These are phyloP conservation scores for Meloidogyne chitwoodi DNA, from an alignment of 1,140 invertebrate genomes.

Conservation along the genomic window DNA sequence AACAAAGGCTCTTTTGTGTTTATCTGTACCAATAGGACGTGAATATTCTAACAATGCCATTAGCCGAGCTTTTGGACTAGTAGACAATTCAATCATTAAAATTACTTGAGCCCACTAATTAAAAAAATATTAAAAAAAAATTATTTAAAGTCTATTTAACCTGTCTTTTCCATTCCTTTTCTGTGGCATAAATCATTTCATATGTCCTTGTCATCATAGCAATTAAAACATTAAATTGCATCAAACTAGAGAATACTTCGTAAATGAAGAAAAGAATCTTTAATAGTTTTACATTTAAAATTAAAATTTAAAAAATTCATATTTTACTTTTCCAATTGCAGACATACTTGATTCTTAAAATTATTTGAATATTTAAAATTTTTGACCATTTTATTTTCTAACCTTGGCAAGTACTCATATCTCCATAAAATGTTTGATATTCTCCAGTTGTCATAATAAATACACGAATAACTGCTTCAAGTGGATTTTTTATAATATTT, in stretches of 20 bases:
- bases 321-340: slow-evolving; percentile 6
- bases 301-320: background rate
- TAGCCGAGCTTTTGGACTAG: slow-evolving; percentile 77
- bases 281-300: slow-evolving; percentile 42
- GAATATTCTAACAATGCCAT: slow-evolving; percentile 82
- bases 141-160: slow-evolving; percentile 61
- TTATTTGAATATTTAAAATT: background rate
- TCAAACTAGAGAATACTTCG: slow-evolving; percentile 89
- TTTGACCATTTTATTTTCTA: background rate
- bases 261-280: slow-evolving; percentile 86
- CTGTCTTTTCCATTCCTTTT: slow-evolving; percentile 96
- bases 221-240: slow-evolving; percentile 95
- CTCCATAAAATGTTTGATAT: slow-evolving; percentile 85
- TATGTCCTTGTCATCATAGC: slow-evolving; percentile 99
- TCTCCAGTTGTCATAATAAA: slow-evolving; percentile 94
- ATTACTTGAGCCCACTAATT: slow-evolving; percentile 91
- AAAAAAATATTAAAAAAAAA: background rate
- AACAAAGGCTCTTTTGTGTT: slow-evolving; percentile 73
- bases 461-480: slow-evolving; percentile 91
- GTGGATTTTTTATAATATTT: slow-evolving; percentile 66
- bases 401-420: slow-evolving; percentile 67
- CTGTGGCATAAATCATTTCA: slow-evolving; percentile 85
- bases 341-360: slow-evolving; percentile 3
- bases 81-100: slow-evolving; percentile 87
- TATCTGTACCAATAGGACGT: slow-evolving; percentile 87